phyloP scores from a whole-genome alignment of 2,797 vertebrate species.

The Coranthus polyacanthus region DNA sequence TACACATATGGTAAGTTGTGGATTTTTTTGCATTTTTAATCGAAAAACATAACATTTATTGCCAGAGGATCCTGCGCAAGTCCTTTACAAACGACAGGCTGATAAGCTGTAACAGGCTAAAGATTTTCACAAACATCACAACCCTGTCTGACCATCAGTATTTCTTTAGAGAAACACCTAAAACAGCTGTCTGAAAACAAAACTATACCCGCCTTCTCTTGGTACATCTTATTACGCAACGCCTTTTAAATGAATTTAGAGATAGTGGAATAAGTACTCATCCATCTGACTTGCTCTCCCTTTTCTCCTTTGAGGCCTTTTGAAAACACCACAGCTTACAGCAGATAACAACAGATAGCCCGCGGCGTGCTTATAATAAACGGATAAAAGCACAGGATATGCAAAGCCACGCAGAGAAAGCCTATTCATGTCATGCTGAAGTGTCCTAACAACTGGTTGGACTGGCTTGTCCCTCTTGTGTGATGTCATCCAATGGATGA shows the following conservation, averaged over 20 bases:
- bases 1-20: too few relatives aligned
- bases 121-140: too few relatives aligned
- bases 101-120: too few relatives aligned
- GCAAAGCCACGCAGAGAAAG: conserved; percentile 62
- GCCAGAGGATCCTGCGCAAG: too few relatives aligned
- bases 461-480: conserved; percentile 77
- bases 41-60: too few relatives aligned
- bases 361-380: conserved; percentile 47
- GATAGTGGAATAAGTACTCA: not conserved
- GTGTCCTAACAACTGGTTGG: conserved; percentile 70
- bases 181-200: not conserved
- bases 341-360: conserved; percentile 49
- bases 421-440: conserved; percentile 57
- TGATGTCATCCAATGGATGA: conserved; percentile 89
- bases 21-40: too few relatives aligned
- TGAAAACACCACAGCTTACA: conserved; percentile 17
- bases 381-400: conserved; percentile 56
- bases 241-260: not conserved
- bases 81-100: too few relatives aligned
- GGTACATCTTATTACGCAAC: not conserved
- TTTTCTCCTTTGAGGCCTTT: conserved; percentile 26
- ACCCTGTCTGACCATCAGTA: not conserved
- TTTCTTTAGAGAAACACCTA: not conserved
- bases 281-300: conserved; percentile 4
- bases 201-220: not conserved